Conservation (phyloP, 1,140 invertebrate genomes). For the Chionoecetes opilio region DNA sequence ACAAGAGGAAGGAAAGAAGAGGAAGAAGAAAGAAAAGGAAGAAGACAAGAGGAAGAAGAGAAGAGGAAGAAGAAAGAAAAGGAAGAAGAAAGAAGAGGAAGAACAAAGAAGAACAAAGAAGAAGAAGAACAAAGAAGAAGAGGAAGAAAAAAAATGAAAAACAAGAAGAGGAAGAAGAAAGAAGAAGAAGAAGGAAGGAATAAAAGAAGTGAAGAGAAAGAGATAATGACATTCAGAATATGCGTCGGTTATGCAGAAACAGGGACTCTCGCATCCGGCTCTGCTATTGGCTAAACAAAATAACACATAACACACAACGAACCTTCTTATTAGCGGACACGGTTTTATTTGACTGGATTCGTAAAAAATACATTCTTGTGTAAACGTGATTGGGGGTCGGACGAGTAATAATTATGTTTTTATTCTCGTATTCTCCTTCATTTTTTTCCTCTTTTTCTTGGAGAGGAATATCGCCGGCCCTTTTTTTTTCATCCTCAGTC, state of each 20-base stretch:
- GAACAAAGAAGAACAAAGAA: background rate
- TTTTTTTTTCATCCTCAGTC: background rate
- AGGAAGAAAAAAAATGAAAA: background rate
- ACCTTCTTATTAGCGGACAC: background rate
- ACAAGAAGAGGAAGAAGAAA: background rate
- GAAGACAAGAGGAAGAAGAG: background rate
- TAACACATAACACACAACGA: background rate
- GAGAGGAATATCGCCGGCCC: background rate
- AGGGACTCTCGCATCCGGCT: background rate
- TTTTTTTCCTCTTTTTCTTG: background rate
- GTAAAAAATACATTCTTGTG: background rate
- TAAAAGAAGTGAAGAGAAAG: conserved; percentile 31
- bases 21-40: background rate
- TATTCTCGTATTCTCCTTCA: background rate
- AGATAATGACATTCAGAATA: conserved; percentile 39
- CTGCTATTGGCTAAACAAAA: background rate
- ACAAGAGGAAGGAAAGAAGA: background rate
- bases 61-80: background rate
- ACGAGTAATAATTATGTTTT: background rate
- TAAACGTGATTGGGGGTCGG: background rate
- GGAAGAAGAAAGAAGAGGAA: background rate
- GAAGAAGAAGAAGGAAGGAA: background rate
- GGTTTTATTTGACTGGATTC: background rate
- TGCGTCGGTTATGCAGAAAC: conserved; percentile 32
- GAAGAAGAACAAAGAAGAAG: background rate